Conservation (phyloP, 2,888 invertebrate species). For the Megalurothrips usitatus region DNA sequence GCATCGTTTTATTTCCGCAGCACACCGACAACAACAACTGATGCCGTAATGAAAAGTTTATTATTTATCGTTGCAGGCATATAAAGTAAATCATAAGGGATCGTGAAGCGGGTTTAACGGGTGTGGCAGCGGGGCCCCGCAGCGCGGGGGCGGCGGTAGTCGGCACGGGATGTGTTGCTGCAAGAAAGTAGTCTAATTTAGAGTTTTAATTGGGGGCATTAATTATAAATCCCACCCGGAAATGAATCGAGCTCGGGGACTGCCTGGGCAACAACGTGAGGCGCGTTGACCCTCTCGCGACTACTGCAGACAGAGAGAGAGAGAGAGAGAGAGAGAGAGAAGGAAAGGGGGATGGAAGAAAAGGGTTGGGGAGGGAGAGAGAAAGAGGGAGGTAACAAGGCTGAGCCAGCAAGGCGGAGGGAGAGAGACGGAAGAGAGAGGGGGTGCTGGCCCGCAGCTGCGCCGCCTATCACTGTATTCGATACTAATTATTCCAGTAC, state of each 20-base stretch:
- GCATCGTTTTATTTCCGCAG: slow-evolving; percentile 1
- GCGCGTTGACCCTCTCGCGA: background rate
- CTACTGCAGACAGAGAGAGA: too few relatives aligned
- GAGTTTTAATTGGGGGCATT: slow-evolving; percentile 3
- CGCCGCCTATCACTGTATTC: background rate
- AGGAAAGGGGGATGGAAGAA: background rate
- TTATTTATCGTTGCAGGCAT: slow-evolving; percentile 8
- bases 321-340: too few relatives aligned
- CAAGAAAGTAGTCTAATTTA: slow-evolving; percentile 1
- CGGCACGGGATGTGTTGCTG: background rate
- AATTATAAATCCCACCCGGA: background rate
- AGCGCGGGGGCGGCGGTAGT: background rate
- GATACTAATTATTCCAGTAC: background rate
- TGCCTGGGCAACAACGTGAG: background rate
- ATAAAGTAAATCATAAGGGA: slow-evolving; percentile 11
- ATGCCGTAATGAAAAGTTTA: background rate
- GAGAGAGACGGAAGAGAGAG: background rate
- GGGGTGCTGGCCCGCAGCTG: background rate
- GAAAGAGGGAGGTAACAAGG: background rate
- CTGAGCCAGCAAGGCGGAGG: background rate
- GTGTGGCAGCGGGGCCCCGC: background rate
- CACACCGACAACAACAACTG: background rate
- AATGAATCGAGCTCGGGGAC: background rate
- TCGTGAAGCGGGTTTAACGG: background rate
- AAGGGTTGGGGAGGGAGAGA: background rate